Evolutionary conservation across 2,888 invertebrate species (phyloP), one percentile per base, ranked within the genome.

Genomic region (Cheilosia scutellata): DNA sequence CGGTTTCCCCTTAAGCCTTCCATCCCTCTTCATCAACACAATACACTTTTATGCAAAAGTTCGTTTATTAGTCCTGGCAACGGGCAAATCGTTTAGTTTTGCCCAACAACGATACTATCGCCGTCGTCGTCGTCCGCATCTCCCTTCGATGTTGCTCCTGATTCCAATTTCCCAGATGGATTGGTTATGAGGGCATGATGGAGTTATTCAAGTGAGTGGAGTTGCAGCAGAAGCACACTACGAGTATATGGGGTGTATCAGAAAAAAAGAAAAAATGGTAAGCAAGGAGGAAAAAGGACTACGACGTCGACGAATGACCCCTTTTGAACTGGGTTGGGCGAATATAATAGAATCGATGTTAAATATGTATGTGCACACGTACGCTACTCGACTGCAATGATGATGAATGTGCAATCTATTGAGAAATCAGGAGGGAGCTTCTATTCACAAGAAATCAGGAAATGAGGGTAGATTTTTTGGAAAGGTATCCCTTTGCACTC

Each of bases 111-210:
- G 68, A 82, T 82, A 77, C 57, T 72, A 65, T 74, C 74, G 62
- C 20, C 51, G 5, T 72, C 42, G 40, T n/a, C 25, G 31, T 31
- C 33, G 44, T 72, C 51, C 44, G 27, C 65, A 68, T 74, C 68
- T 68, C 74, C 42, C 66, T 80, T 68, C 62, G 53, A 68, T 71
- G 70, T 76, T 71, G 82, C 71, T 82, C 33, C 76, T 82, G 82
- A 82, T 77, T 76, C 82, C 82, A 82, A 82, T 82, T 82, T 76
- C 82, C 71, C 82, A 82, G 82, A 76, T 82, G 75, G 80, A 82
- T 82, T 82, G 80, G 80, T 82, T 82, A 82, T 75, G 75, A 82
- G 75, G 80, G 68, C 68, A 82, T 62, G 75, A 75, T 82, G 68
- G 68, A 82, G 80, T 82, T 75, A 82, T 75, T 82, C 55, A 82